Base-by-base conservation (phyloP, 2,888 invertebrate species). In the Reticulitermes lucifugus region DNA sequence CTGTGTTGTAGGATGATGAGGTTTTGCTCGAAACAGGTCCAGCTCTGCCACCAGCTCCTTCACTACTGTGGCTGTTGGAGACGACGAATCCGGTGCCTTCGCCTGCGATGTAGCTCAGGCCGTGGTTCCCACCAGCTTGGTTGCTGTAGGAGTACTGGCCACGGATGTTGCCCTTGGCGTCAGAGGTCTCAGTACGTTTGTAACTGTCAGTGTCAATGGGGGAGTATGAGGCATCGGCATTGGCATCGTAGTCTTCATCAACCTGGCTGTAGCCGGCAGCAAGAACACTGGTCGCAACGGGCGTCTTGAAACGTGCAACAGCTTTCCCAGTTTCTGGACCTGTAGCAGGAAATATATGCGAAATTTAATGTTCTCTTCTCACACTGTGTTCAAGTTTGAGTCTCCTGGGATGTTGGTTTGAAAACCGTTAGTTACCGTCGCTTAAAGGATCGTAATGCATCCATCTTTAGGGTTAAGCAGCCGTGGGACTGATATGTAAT, bases 191-290 rank as follows among this genome's bases (percentile, higher is more conserved):
- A 6, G 88, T 86, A 29, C 89, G 83, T 84, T 88, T 88, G 86
- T 88, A 88, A 29, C 85, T 85, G 59, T 87, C 88, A 18, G 89
- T 88, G 80, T 89, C 88, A 70, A 88, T 88, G 22, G 86, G 77
- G 46, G 87, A 87, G 85, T 90, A 90, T 7, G 89, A 89, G 21
- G 89, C 89, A 86, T 89, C 89, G 10, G 88, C 86, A 80, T 87
- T 88, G 41, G 87, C 88, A 35, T 87, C 87, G 84, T 88, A 88
- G 83, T 87, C 77, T 10, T 79, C 83, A 80, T 86, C 87, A 21
- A n/a, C 43, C 35, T 41, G 59, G 18, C 80, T 41, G 0, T 21
- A 21, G 9, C 25, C 65, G 65, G 65, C 9, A 12, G n/a, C 65
- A 65, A 65, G 4, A 12, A 4, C 25, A 25, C 65, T 21, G 21